Percentiles rank a stretch among this genome's conserved stretches.
Conservation (phyloP, 2,113 vertebrate species). For the Leucoraja erinaceus region DNA sequence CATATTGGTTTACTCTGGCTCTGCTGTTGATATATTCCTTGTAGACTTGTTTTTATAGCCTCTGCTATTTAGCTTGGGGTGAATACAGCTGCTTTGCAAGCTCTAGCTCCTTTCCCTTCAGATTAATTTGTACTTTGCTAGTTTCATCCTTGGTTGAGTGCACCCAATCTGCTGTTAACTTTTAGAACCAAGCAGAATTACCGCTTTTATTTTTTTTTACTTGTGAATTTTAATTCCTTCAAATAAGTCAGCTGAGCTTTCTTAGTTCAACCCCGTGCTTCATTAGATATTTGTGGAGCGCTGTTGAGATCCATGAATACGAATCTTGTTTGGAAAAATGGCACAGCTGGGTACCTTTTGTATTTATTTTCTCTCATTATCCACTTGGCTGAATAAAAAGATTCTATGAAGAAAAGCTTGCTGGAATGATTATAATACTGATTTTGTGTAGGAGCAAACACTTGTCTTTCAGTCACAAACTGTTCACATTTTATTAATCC, state of each 20-base stretch:
- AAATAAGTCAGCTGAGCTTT: not conserved
- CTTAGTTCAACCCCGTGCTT: not conserved
- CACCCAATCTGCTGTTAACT: not conserved
- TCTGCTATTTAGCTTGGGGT: not conserved
- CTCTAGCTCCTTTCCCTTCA: not conserved
- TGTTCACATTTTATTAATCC: not conserved
- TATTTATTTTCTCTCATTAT: not conserved
- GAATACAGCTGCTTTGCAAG: not conserved
- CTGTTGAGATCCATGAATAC: not conserved
- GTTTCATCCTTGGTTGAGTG: not conserved
- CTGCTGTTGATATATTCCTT: not conserved
- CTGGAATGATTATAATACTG: not conserved
- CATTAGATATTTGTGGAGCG: not conserved
- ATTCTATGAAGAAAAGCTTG: not conserved
- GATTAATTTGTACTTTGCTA: not conserved
- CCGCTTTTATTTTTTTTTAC: not conserved
- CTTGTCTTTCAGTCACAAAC: not conserved
- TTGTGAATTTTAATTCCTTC: not conserved
- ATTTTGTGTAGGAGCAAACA: not conserved
- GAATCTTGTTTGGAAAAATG: not conserved
- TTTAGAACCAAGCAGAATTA: not conserved
- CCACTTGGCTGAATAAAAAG: not conserved
- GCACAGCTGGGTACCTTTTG: not conserved
- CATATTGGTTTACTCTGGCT: too few relatives aligned
- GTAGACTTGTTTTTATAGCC: not conserved